Conservation (phyloP, 2,797 vertebrate species). For the Pangasius mekongensis region DNA sequence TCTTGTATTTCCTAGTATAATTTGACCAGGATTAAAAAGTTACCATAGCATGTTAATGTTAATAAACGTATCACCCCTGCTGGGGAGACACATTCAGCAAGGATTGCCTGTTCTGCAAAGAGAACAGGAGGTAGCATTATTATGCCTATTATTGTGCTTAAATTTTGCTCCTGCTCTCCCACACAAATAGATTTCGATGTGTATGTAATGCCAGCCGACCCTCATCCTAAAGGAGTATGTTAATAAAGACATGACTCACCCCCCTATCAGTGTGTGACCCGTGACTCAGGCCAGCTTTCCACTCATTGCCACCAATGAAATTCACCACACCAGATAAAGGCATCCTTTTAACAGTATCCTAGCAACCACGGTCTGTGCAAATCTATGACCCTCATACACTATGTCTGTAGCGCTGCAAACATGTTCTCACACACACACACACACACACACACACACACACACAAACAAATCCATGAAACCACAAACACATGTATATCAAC, state of each 20-base stretch:
- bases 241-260: conserved; percentile 22
- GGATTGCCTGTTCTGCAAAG: not conserved
- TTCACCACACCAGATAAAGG: conserved; percentile 59
- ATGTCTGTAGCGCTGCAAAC: conserved; percentile 53
- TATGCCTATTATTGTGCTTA: no score
- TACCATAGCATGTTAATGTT: not conserved
- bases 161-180: not conserved
- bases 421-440: conserved; percentile 9
- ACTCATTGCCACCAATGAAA: conserved; percentile 48
- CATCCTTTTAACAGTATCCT: conserved; percentile 65
- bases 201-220: not conserved
- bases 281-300: conserved; percentile 45
- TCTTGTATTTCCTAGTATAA: not conserved
- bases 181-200: not conserved
- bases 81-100: not conserved
- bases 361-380: conserved; percentile 66
- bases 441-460: conserved; percentile 30
- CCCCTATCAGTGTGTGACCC: conserved; percentile 42
- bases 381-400: conserved; percentile 57
- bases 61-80: not conserved
- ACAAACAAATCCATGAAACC: not conserved
- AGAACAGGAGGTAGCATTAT: not conserved
- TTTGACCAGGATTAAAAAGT: not conserved
- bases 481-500: conserved; percentile 4
- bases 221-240: conserved; percentile 10